Conservation (phyloP, 2,888 invertebrate genomes). For the Toxonevra muliebris region DNA sequence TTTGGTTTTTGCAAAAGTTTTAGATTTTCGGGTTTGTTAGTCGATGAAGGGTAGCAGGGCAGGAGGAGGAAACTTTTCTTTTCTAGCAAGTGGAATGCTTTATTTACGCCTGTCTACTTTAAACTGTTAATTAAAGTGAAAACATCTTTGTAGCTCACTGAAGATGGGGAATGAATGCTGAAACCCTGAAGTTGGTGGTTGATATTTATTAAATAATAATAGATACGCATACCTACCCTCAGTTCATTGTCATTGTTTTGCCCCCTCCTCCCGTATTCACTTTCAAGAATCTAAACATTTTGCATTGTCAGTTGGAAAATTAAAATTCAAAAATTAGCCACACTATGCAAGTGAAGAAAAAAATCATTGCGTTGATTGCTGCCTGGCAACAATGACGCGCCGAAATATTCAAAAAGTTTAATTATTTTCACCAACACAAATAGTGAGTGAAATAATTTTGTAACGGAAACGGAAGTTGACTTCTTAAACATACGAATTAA, state of each 20-base stretch:
- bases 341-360: slow-evolving; percentile 41
- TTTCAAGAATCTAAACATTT: neutral
- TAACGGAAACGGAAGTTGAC: slow-evolving; percentile 49
- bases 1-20: slow-evolving; percentile 17
- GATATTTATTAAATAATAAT: too few relatives aligned
- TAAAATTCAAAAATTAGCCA: slow-evolving; percentile 50
- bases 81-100: slow-evolving; percentile 29
- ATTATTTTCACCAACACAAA: slow-evolving; percentile 51
- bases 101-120: slow-evolving; percentile 49
- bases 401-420: slow-evolving; percentile 55
- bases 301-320: neutral
- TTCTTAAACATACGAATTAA: slow-evolving; percentile 58
- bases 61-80: neutral
- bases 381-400: slow-evolving; percentile 46
- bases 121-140: slow-evolving; percentile 56
- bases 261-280: neutral
- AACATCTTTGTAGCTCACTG: slow-evolving; percentile 48
- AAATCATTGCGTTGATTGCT: slow-evolving; percentile 59
- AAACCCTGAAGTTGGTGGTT: neutral
- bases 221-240: too few relatives aligned
- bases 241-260: neutral
- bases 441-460: slow-evolving; percentile 8
- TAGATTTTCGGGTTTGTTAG: neutral
- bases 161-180: neutral
- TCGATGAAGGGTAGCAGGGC: neutral